Evolutionary conservation across 2,797 vertebrate species (phyloP).

Genomic region (Pteropus rufus): DNA sequence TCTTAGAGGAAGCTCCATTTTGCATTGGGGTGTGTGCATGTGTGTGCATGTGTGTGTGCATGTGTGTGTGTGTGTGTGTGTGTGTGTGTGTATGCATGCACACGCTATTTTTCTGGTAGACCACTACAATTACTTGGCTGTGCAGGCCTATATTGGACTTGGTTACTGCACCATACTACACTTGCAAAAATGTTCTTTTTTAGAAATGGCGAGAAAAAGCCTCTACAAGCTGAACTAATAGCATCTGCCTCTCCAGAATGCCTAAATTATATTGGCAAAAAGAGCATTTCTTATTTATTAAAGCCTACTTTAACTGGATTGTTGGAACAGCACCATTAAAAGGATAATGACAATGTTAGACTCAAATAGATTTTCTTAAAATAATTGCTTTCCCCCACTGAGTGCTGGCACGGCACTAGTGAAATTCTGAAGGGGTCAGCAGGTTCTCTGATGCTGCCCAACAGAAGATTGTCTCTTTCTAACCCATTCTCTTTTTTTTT

Average conservation of each 20-base stretch:
- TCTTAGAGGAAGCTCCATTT: slow-evolving; percentile 35
- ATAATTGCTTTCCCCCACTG: slow-evolving; percentile 53
- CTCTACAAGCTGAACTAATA: slow-evolving; percentile 55
- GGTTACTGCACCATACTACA: background rate
- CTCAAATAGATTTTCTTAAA: slow-evolving; percentile 66
- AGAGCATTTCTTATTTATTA: slow-evolving; percentile 76
- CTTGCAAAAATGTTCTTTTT: slow-evolving; percentile 60
- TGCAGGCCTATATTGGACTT: background rate
- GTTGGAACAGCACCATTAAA: slow-evolving; percentile 79
- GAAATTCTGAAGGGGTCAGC: slow-evolving; percentile 7
- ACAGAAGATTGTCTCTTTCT: background rate
- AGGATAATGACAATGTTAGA: slow-evolving; percentile 64
- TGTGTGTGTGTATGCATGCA: too few relatives aligned
- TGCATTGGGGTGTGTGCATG: background rate
- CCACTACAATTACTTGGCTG: background rate
- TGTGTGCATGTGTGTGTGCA: fast-evolving
- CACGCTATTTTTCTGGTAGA: background rate
- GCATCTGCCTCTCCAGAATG: slow-evolving; percentile 74
- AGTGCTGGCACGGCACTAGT: background rate
- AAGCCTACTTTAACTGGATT: slow-evolving; percentile 76
- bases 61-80: background rate
- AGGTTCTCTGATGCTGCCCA: background rate
- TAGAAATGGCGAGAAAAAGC: slow-evolving; percentile 29
- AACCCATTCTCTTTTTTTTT: background rate
- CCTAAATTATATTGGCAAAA: slow-evolving; percentile 73